phyloP scores from a whole-genome alignment of 1,140 invertebrate species.

The Aphidius gifuensis region DNA sequence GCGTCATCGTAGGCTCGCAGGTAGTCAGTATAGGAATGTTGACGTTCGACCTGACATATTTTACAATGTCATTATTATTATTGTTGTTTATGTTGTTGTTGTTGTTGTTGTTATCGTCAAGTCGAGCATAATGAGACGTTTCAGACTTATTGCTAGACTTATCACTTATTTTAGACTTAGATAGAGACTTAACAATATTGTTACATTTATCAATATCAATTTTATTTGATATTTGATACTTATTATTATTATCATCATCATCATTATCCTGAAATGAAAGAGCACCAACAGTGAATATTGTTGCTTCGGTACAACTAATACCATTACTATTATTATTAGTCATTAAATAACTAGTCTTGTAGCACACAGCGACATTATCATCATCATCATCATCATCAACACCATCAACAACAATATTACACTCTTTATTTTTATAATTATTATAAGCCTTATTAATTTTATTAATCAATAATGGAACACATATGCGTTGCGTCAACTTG shows the following conservation, averaged over 20 bases:
- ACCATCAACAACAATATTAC: slow-evolving; percentile 30
- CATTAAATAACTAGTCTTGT: slow-evolving; percentile 50
- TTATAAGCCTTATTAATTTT: slow-evolving; percentile 38
- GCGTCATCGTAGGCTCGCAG: slow-evolving; percentile 57
- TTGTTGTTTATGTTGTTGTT: no score
- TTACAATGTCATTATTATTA: slow-evolving; percentile 26
- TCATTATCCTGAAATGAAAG: slow-evolving; percentile 57
- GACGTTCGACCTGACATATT: slow-evolving; percentile 44
- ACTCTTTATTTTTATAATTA: slow-evolving; percentile 31
- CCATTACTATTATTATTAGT: slow-evolving; percentile 51
- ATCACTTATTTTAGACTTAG: slow-evolving; percentile 50
- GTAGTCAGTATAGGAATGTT: slow-evolving; percentile 55
- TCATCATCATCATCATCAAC: slow-evolving; percentile 4
- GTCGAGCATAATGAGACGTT: slow-evolving; percentile 35
- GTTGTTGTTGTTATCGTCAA: slow-evolving; percentile 31
- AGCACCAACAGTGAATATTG: slow-evolving; percentile 58
- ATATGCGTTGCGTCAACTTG: slow-evolving; percentile 55
- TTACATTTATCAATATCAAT: slow-evolving; percentile 41
- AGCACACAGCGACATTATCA: slow-evolving; percentile 45
- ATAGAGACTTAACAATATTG: slow-evolving; percentile 47
- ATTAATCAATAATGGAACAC: slow-evolving; percentile 55
- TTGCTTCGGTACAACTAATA: slow-evolving; percentile 56
- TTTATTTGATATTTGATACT: slow-evolving; percentile 40
- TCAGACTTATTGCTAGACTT: slow-evolving; percentile 52
- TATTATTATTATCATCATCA: slow-evolving; percentile 49